Conservation (phyloP, 2,888 invertebrate species). For the Entomobrya multifasciata region DNA sequence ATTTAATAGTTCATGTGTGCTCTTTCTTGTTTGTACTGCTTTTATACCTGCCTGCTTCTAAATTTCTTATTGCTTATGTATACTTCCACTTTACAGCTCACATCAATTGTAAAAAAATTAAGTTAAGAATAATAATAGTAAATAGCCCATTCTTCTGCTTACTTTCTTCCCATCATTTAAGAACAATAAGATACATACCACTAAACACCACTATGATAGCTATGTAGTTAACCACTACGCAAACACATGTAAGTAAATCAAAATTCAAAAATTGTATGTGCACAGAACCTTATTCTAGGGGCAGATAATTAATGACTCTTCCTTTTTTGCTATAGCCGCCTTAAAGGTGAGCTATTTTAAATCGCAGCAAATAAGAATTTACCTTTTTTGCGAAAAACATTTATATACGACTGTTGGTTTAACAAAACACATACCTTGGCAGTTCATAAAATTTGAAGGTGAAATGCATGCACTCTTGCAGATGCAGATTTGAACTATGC, state of each 20-base stretch:
- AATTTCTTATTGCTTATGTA: background rate
- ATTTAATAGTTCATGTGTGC: slow-evolving; percentile 31
- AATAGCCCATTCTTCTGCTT: slow-evolving; percentile 22
- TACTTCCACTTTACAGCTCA: background rate
- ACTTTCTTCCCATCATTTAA: slow-evolving; percentile 47
- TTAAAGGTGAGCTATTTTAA: too few relatives aligned
- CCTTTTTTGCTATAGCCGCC: background rate
- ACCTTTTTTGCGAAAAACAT: background rate
- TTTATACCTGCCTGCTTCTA: background rate
- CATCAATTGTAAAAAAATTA: background rate
- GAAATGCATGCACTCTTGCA: too few relatives aligned
- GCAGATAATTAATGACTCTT: background rate
- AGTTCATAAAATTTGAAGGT: too few relatives aligned
- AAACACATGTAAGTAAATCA: too few relatives aligned
- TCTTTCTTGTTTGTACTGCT: background rate
- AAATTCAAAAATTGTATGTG: too few relatives aligned
- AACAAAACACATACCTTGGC: too few relatives aligned
- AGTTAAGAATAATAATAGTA: background rate
- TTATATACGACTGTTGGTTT: too few relatives aligned
- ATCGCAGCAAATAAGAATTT: background rate
- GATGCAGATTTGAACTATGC: too few relatives aligned
- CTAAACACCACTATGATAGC: too few relatives aligned
- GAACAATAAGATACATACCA: background rate
- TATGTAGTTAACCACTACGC: background rate
- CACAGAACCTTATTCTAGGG: background rate